Conservation (phyloP, 92 coral and sea anemone species). For the Galaxea fascicularis region DNA sequence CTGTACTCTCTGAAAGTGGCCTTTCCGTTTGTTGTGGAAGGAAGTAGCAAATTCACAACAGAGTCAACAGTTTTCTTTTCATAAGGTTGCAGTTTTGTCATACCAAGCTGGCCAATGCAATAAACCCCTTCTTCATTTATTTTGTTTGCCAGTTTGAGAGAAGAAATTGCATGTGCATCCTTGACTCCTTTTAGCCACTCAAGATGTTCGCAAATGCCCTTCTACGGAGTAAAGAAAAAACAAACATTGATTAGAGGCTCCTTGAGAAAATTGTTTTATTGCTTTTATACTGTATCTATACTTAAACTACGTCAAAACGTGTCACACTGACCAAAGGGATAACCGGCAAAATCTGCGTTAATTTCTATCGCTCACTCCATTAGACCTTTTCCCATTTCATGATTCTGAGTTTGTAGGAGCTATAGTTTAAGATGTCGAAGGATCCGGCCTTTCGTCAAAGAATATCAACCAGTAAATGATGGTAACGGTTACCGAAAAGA, state of each 20-base stretch:
- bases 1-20: conserved; percentile 39
- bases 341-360: no score
- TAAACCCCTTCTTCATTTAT: conserved; percentile 81
- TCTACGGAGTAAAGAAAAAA: conserved; percentile 3
- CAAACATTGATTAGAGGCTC: no score
- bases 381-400: no score
- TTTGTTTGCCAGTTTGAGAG: conserved; percentile 78
- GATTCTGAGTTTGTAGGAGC: no score
- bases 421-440: no score
- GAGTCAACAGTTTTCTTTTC: conserved; percentile 41
- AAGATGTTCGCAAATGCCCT: conserved; percentile 60
- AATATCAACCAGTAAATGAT: no score
- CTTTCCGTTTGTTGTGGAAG: not conserved
- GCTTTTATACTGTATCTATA: no score
- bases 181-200: conserved; percentile 83
- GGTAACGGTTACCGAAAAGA: not conserved
- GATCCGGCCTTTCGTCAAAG: no score
- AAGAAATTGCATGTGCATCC: conserved; percentile 81
- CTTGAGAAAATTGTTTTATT: no score
- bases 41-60: conserved; percentile 20
- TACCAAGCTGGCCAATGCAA: conserved; percentile 47
- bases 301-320: no score
- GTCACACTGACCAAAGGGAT: no score
- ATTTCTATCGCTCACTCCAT: no score
- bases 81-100: conserved; percentile 8